Evolutionary conservation across 2,113 vertebrate genomes (phyloP).

Genomic region (Microcebus lehilahytsara): DNA sequence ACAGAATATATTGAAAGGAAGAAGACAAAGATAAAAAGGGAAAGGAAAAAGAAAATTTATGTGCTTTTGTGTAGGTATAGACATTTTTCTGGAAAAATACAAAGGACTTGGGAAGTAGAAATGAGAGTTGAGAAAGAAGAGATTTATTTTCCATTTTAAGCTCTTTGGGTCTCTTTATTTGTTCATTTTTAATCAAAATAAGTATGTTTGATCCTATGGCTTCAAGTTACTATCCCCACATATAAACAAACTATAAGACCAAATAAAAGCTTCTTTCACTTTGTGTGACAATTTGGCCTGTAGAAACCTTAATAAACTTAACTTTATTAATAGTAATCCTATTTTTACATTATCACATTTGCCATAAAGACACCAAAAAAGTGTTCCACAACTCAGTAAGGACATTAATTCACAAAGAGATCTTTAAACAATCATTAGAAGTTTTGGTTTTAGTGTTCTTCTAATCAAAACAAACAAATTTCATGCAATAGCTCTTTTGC

Average conservation of each 20-base stretch:
- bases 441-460: not conserved
- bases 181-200: not conserved
- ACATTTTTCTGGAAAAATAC: not conserved
- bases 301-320: not conserved
- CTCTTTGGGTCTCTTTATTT: not conserved
- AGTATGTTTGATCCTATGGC: not conserved
- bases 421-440: not conserved
- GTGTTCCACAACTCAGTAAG: not conserved
- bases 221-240: not conserved
- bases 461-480: constrained; percentile 10
- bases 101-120: not conserved
- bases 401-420: not conserved
- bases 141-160: not conserved
- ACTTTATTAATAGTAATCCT: not conserved
- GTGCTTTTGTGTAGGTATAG: not conserved
- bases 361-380: not conserved
- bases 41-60: not conserved
- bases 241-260: not conserved
- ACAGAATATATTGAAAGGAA: not conserved
- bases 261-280: not conserved
- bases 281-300: not conserved
- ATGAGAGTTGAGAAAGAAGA: not conserved
- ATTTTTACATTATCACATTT: not conserved
- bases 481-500: not conserved
- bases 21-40: not conserved